Evolutionary conservation across 2,888 invertebrate genomes (phyloP), one percentile per base, ranked within the genome.

Genomic region (Parnassius mnemosyne): DNA sequence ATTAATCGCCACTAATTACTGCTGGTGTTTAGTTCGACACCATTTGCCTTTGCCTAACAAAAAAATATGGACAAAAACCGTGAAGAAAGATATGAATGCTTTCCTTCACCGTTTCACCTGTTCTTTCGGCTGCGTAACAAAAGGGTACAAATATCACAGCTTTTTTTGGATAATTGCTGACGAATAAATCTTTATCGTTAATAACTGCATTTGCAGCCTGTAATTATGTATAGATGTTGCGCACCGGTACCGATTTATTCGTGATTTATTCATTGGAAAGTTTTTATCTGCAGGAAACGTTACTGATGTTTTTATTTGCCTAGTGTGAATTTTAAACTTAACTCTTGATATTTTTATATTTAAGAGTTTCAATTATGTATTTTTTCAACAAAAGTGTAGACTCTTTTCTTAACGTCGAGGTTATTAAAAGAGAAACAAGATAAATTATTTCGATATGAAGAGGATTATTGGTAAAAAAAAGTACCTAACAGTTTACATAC

Each of bases 21-120:
- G 91, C 89, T 87, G 90, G 91, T 91, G 90, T 91, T 91, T 88
- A 89, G 89, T 87, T 85, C 87, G 83, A 89, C 91, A 89, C 87
- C 85, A 85, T 87, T 89, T 84, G 82, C 79, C 79, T 55, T 85
- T 80, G 76, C 76, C 70, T n/a, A 12, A 66, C 66, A 68, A 67
- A 70, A 68, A 80, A 80, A 87, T 67, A 60, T 34, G 34, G 69
- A 87, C 78, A 90, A 90, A 90, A 90, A 89, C 82, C 83, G 84
- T 87, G 84, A 86, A 87, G 89, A 86, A 88, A 89, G 86, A 81
- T 78, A 83, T 79, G 82, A 78, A 81, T 76, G 82, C 80, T 79
- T 71, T 74, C 76, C 73, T 78, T 49, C 77, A 77, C 73, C 68
- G 78, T 72, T 87, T 87, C 90, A 90, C 90, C 91, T 91, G 91